A percentile compares a stretch with the other conserved stretches of the same genome.
Evolutionary conservation across 2,888 invertebrate species (phyloP).

Genomic region (Epistrophella euchroma): DNA sequence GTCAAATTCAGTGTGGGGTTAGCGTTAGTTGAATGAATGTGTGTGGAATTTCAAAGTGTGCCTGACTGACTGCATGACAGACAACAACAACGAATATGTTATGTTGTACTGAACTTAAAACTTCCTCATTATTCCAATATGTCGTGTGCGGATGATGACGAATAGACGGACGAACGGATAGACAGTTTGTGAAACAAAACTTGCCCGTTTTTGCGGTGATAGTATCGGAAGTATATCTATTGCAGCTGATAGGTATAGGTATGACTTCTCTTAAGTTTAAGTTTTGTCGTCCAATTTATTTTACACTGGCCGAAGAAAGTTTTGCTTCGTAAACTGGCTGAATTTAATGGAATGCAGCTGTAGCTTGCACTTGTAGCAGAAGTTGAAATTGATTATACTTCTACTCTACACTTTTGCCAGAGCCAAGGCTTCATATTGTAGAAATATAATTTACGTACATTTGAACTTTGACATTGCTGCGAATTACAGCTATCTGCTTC

Average conservation of each 20-base stretch:
- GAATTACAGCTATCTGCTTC: no score
- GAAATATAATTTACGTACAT: no score
- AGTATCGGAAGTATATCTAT: conserved; percentile 75
- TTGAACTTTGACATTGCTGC: no score
- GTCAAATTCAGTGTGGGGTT: conserved; percentile 55
- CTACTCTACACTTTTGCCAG: no score
- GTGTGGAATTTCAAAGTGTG: conserved; percentile 63
- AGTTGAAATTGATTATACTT: no score
- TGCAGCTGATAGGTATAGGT: conserved; percentile 75
- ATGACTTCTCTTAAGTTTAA: conserved; percentile 69
- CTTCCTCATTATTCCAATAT: conserved; percentile 73
- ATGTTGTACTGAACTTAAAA: conserved; percentile 65
- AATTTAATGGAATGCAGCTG: no score
- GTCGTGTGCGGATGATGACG: conserved; percentile 56
- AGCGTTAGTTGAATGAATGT: conserved; percentile 24
- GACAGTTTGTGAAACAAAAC: conserved; percentile 57
- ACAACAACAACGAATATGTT: conserved; percentile 13
- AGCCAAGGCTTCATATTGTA: no score
- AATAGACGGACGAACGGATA: conserved; percentile 24
- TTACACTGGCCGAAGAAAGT: conserved; percentile 47
- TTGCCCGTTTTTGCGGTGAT: conserved; percentile 55
- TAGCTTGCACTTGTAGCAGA: no score
- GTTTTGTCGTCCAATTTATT: conserved; percentile 53
- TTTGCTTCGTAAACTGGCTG: no score
- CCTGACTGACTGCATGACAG: conserved; percentile 52